Conservation (phyloP, 2,797 vertebrate species). For the Urocyon cinereoargenteus region DNA sequence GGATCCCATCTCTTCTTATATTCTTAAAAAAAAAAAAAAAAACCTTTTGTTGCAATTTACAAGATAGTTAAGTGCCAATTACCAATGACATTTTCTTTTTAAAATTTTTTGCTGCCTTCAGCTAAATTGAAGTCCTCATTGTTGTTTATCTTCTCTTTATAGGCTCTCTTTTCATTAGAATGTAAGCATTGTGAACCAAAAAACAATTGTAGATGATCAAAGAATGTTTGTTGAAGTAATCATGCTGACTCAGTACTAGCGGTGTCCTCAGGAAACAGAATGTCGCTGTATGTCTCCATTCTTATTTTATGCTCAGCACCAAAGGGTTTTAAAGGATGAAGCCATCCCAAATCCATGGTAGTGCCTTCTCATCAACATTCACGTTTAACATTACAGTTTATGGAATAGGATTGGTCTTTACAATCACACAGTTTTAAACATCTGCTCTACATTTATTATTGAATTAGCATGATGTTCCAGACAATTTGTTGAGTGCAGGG, state of each 20-base stretch:
- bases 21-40: slow-evolving; percentile 23
- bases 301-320: slow-evolving; percentile 1
- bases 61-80: not conserved
- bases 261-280: not conserved
- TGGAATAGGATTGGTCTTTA: not conserved
- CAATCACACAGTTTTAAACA: not conserved
- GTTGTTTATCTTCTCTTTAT: not conserved
- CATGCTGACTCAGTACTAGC: not conserved
- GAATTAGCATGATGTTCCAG: not conserved
- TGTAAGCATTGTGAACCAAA: not conserved
- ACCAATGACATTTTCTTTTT: not conserved
- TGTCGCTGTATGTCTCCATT: not conserved
- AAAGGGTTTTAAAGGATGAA: not conserved
- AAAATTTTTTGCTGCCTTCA: not conserved
- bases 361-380: not conserved
- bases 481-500: not conserved
- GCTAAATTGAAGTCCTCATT: not conserved
- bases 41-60: not conserved
- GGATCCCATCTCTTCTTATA: not conserved
- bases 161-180: not conserved
- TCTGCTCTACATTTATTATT: not conserved
- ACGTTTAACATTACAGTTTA: not conserved
- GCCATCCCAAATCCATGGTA: not conserved
- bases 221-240: not conserved
- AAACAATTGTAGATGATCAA: not conserved